A percentile compares a stretch with the other conserved stretches of the same genome.
Conservation (phyloP, 2,888 invertebrate species). For the Phasia obesa region DNA sequence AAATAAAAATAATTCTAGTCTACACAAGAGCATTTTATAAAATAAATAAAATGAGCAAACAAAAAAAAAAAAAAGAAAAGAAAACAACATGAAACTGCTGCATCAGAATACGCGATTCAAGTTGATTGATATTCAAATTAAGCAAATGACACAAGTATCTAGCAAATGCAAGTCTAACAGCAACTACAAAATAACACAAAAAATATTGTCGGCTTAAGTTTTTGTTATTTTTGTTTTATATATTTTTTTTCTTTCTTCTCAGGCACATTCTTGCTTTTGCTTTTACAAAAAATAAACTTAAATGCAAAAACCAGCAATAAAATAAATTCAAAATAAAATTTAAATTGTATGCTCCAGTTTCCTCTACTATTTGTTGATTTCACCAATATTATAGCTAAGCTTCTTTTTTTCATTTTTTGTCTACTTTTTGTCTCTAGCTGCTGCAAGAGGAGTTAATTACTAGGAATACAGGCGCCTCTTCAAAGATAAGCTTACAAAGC, state of each 20-base stretch:
- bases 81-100: not conserved
- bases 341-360: slow-evolving; percentile 67
- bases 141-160: slow-evolving; percentile 71
- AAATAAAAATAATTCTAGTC: slow-evolving; percentile 36
- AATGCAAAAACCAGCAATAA: not conserved
- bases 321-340: slow-evolving; percentile 41
- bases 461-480: slow-evolving; percentile 69
- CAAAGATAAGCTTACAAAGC: slow-evolving; percentile 49
- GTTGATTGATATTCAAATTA: slow-evolving; percentile 73
- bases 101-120: slow-evolving; percentile 55
- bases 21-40: slow-evolving; percentile 52
- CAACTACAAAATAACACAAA: slow-evolving; percentile 6
- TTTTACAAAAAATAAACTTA: slow-evolving; percentile 8
- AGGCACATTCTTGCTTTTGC: slow-evolving; percentile 27
- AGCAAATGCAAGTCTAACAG: slow-evolving; percentile 48
- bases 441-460: slow-evolving; percentile 66
- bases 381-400: slow-evolving; percentile 4
- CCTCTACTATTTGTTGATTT: slow-evolving; percentile 7
- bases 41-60: slow-evolving; percentile 36
- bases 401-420: slow-evolving; percentile 4
- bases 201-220: slow-evolving; percentile 54
- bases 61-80: not conserved
- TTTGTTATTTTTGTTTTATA: slow-evolving; percentile 25
- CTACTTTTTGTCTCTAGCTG: slow-evolving; percentile 15
- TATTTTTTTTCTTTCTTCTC: not conserved